Evolutionary conservation across 2,797 vertebrate species (phyloP).

Genomic region (Myotis planiceps): DNA sequence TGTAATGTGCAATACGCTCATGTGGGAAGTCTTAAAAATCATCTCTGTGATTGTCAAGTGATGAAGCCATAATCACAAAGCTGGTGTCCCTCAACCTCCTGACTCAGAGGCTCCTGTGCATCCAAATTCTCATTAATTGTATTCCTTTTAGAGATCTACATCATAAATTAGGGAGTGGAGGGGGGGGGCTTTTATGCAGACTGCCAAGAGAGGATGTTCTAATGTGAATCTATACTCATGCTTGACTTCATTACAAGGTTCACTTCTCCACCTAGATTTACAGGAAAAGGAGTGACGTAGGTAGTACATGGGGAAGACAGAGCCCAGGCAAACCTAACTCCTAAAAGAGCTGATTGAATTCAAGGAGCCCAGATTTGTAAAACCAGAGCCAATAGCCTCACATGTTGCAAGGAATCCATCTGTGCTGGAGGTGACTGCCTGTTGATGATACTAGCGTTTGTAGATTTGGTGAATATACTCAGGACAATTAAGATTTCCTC

Average conservation of each 20-base stretch:
- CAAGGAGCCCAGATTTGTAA: neutral
- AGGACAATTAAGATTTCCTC: neutral
- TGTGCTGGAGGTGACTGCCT: neutral
- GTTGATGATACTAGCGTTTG: neutral
- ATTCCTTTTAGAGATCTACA: constrained; percentile 59
- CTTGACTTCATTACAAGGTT: neutral
- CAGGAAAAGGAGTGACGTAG: neutral
- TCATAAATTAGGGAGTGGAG: neutral
- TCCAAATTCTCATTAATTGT: constrained; percentile 65
- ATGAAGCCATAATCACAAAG: constrained; percentile 72
- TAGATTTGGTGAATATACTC: neutral
- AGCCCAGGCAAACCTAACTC: neutral
- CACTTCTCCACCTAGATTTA: neutral
- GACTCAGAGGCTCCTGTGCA: constrained; percentile 58
- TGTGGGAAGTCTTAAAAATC: constrained; percentile 70
- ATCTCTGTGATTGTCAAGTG: constrained; percentile 72
- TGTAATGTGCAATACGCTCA: constrained; percentile 64
- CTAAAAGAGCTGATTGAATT: neutral
- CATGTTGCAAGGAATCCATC: neutral
- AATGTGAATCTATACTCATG: neutral
- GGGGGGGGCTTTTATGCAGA: neutral
- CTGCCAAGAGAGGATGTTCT: neutral
- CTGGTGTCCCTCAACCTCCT: constrained; percentile 59
- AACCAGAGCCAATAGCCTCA: neutral
- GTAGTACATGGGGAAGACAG: neutral